Evolutionary conservation across 64 coral and sea anemone species (phyloP).

Genomic region (Anthopleura sola): DNA sequence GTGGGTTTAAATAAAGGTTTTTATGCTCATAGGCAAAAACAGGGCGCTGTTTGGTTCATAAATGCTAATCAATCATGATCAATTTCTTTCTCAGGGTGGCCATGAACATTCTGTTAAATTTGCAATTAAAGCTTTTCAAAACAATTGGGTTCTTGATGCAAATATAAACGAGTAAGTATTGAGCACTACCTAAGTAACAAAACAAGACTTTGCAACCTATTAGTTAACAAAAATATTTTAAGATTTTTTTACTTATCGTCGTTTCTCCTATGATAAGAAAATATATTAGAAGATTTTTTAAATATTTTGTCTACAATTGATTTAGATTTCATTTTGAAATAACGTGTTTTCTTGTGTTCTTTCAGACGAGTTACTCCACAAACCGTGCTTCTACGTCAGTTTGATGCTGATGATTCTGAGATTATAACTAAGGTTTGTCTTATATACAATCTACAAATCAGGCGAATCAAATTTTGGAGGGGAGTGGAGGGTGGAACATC

Average conservation of each 20-base stretch:
- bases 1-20: too few relatives aligned
- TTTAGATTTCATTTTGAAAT: too few relatives aligned
- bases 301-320: too few relatives aligned
- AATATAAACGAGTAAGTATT: slow-evolving; percentile 34
- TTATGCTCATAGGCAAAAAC: too few relatives aligned
- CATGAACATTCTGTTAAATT: slow-evolving; percentile 17
- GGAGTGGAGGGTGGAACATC: too few relatives aligned
- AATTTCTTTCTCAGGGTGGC: not conserved
- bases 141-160: slow-evolving; percentile 45
- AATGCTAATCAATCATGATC: too few relatives aligned
- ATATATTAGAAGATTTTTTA: not conserved
- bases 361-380: slow-evolving; percentile 19
- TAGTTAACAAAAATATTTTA: not conserved
- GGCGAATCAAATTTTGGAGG: too few relatives aligned
- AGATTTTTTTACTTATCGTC: too few relatives aligned
- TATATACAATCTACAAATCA: too few relatives aligned
- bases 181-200: not conserved
- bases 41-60: too few relatives aligned
- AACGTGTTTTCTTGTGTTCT: not conserved
- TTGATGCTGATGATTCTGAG: slow-evolving; percentile 25
- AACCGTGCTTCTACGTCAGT: slow-evolving; percentile 24
- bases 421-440: not conserved
- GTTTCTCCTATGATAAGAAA: not conserved
- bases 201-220: not conserved
- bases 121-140: slow-evolving; percentile 18